Conservation (phyloP, 2,888 invertebrate species). For the Ophion obscuratus region DNA sequence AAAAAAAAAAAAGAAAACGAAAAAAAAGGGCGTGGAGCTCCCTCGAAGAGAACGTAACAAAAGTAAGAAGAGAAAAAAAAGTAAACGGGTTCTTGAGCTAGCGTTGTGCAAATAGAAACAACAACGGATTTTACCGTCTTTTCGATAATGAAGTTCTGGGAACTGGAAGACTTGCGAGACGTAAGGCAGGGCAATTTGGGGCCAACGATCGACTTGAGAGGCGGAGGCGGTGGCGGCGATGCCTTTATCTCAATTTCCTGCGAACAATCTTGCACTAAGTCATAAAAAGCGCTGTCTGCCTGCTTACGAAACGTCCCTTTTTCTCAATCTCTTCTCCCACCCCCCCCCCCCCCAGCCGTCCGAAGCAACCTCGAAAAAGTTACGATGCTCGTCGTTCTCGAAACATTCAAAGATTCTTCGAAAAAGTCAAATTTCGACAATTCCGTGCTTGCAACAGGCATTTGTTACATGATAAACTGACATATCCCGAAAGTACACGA, state of each 20-base stretch:
- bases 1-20: too few relatives aligned
- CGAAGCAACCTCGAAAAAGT: neutral
- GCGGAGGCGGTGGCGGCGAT: slow-evolving; percentile 81
- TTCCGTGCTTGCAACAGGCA: too few relatives aligned
- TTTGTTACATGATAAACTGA: neutral
- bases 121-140: slow-evolving; percentile 83
- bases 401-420: slow-evolving; percentile 1
- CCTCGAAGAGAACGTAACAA: slow-evolving; percentile 34
- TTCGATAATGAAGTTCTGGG: slow-evolving; percentile 83
- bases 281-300: slow-evolving; percentile 75
- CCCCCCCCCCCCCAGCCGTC: slow-evolving; percentile 27
- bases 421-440: too few relatives aligned
- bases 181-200: slow-evolving; percentile 82
- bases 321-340: slow-evolving; percentile 38
- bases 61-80: slow-evolving; percentile 21
- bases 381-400: neutral
- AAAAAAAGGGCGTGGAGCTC: slow-evolving; percentile 34
- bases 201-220: slow-evolving; percentile 82
- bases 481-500: neutral
- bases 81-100: slow-evolving; percentile 71
- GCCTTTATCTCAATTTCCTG: slow-evolving; percentile 83
- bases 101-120: slow-evolving; percentile 73
- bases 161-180: slow-evolving; percentile 82
- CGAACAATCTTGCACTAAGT: slow-evolving; percentile 81
- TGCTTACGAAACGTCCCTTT: slow-evolving; percentile 66